Percentiles rank a stretch among this genome's conserved stretches.
Evolutionary conservation across 2,113 vertebrate genomes (phyloP).

Genomic region (Myanophis thanlyinensis): DNA sequence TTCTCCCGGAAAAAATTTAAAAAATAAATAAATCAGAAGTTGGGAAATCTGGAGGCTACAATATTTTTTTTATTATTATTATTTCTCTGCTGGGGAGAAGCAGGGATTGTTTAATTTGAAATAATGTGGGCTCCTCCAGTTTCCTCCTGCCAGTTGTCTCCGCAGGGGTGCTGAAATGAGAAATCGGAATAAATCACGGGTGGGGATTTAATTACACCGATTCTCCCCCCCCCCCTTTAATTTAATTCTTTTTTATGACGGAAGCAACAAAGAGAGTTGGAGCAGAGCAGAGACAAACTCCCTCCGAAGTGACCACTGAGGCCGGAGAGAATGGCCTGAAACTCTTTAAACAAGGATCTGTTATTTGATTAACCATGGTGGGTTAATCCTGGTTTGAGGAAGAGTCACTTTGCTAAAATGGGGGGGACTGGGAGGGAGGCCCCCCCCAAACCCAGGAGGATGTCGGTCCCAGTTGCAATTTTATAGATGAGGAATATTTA

Average conservation of each 20-base stretch:
- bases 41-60: neutral
- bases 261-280: neutral
- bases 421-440: neutral
- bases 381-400: neutral
- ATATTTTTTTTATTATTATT: neutral
- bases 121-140: neutral
- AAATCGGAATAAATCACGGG: neutral
- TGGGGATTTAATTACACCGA: neutral
- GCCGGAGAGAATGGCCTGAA: no score
- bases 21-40: neutral
- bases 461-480: neutral
- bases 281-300: neutral
- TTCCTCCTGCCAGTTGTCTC: neutral
- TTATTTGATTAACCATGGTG: no score
- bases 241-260: neutral
- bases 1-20: rapidly evolving
- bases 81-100: neutral
- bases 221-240: neutral
- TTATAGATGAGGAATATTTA: neutral
- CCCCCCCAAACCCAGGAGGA: neutral
- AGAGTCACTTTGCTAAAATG: neutral
- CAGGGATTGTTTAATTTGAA: neutral
- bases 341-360: neutral
- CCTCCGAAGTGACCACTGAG: neutral
- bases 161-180: neutral